Evolutionary conservation across 2,797 vertebrate genomes (phyloP), one percentile per base, ranked within the genome.

Genomic region (Hydrocynus forskahlii): DNA sequence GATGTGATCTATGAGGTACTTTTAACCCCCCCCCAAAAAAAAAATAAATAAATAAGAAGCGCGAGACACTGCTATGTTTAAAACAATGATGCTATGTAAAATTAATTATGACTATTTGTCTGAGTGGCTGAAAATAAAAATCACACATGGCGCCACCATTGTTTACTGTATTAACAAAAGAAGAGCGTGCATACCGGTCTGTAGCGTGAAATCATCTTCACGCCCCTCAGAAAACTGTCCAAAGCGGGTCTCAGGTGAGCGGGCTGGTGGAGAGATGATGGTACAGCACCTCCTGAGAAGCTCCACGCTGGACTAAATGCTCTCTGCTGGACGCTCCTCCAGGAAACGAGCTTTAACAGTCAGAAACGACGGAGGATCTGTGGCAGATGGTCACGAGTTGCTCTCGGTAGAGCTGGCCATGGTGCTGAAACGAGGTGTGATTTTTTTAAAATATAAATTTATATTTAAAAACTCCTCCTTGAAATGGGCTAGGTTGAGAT

Each of bases 371-470:
- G 25, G 59, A 81, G 17, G 70, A 75, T 12, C 79, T 40, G 19
- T 21, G 62, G 38, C 84, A 79, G 52, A 57, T 59, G 78, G 54
- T 59, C 68, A 68, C 9, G 75, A 16, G 38, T 59, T 66, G n/a
- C 70, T 60, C 76, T 74, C 69, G 25, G 6, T 72, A 87, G 92
- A 91, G 90, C 94, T 95, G 86, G 88, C 94, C 94, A 70, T 84
- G 93, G 95, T 95, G 87, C 94, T 95, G 93, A 94, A 93, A 87
- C 78, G 80, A 85, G 78, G 83, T 40, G 73, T 35, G 35, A 35
- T 35, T 29, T 29, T 29, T 29, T 35, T 35, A 35, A 35, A 35
- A 35, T 35, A 35, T 35, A 35, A 2, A 35, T 35, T 35, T 35
- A 5, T 5, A 35, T 35, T 40, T 72, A 68, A 14, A 2, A 19